phyloP scores from a whole-genome alignment of 2,797 vertebrate species.

The Crossoptilon crossoptilon region DNA sequence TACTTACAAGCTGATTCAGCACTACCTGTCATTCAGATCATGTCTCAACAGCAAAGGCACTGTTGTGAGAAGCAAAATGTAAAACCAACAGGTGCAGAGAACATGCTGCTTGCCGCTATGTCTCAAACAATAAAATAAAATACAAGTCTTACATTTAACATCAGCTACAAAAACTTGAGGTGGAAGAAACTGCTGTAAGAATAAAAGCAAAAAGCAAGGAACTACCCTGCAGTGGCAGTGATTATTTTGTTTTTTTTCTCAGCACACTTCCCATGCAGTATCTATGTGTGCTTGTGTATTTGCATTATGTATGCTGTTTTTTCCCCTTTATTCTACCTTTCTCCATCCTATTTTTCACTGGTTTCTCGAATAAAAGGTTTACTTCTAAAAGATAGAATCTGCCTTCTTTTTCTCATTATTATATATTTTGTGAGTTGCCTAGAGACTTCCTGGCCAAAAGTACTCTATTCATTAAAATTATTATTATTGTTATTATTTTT shows the following conservation, averaged over 20 bases:
- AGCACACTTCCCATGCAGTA: background rate
- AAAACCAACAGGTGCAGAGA: slow-evolving; percentile 69
- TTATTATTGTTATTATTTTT: background rate
- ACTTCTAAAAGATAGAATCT: background rate
- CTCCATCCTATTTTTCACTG: background rate
- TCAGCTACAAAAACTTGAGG: slow-evolving; percentile 32
- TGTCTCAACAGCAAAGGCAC: slow-evolving; percentile 69
- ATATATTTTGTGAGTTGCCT: background rate
- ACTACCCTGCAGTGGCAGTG: background rate
- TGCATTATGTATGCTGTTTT: background rate
- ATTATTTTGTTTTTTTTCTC: background rate
- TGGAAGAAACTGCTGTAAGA: slow-evolving; percentile 20
- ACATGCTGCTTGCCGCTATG: slow-evolving; percentile 47
- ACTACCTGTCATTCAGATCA: slow-evolving; percentile 62
- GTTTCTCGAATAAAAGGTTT: slow-evolving; percentile 14
- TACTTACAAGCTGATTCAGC: slow-evolving; percentile 70
- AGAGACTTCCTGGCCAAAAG: background rate
- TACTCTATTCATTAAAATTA: background rate
- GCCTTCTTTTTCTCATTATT: background rate
- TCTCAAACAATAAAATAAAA: background rate
- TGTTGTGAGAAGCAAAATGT: slow-evolving; percentile 63
- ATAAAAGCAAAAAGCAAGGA: background rate
- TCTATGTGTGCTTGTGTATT: rapidly evolving
- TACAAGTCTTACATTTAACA: slow-evolving; percentile 22
- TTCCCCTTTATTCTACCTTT: background rate